These are phyloP conservation scores for Stenchaetothrips biformis DNA, from an alignment of 2,888 invertebrate genomes.

Conservation along the genomic window DNA sequence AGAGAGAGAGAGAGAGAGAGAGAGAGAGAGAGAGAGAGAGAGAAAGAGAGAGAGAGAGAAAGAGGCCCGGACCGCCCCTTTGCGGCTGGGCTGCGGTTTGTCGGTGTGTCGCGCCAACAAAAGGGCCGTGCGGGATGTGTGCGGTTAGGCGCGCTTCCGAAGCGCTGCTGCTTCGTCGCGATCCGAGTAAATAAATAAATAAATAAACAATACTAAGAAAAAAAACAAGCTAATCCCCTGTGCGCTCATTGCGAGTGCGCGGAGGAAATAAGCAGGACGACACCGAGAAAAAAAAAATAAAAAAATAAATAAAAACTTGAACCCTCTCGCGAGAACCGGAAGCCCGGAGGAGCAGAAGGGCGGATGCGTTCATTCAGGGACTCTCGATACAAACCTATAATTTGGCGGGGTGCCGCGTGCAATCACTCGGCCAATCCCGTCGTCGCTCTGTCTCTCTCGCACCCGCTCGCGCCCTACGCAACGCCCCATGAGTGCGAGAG, in stretches of 20 bases:
- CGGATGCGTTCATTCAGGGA: conserved; percentile 1
- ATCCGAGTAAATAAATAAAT: too few relatives aligned
- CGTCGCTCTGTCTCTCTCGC: background rate
- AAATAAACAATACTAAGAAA: too few relatives aligned
- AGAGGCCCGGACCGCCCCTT: background rate
- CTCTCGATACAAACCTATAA: conserved; percentile 22
- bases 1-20: background rate
- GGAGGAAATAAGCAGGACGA: background rate
- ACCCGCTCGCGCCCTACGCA: too few relatives aligned
- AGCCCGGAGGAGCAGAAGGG: background rate
- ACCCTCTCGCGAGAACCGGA: background rate
- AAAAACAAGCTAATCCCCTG: background rate
- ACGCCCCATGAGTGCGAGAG: background rate
- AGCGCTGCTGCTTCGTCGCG: too few relatives aligned
- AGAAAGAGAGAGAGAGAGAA: background rate
- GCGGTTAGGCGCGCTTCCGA: too few relatives aligned
- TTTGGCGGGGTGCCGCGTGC: background rate
- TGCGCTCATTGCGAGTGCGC: background rate
- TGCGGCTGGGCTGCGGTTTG: background rate
- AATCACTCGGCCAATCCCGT: conserved; percentile 1
- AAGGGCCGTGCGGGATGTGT: too few relatives aligned
- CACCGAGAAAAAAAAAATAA: background rate
- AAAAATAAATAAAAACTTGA: background rate
- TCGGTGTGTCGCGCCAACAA: background rate
- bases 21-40: background rate